Evolutionary conservation across 2,113 vertebrate species (phyloP), one percentile per base, ranked within the genome.

Genomic region (Tauraco erythrolophus): DNA sequence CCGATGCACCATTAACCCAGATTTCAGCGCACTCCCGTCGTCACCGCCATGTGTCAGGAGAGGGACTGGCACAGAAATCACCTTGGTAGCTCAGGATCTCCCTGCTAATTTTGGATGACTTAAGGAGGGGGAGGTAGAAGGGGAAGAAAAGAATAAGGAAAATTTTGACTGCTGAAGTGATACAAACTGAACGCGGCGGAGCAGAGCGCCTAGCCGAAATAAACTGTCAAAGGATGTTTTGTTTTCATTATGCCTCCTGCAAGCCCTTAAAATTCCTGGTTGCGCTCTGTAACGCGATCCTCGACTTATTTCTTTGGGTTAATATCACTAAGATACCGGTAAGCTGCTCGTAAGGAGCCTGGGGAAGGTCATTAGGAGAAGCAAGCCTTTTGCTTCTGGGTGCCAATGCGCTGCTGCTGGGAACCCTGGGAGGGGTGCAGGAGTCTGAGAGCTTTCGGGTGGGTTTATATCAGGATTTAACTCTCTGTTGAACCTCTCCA

Each of bases 171-270:
- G 64, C 61, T 35, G 64, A 22, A 41, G 14, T 91, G 72, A 87
- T 15, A 6, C 69, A 72, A 95, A 96, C 16, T 8, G 79, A 66
- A 84, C 0, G 25, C 65, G 95, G 79, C 13, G 9, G 90, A 77
- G 79, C 79, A 81, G 76, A 58, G 72, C 79, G 45, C 69, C 30
- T 0, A 0, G 92, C 69, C 60, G 56, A 71, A 81, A 89, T 57
- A 76, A 93, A 85, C 93, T 90, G 89, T 88, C 89, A 84, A 9
- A 61, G 86, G 56, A 62, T 41, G 80, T 81, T 94, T 91, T 75
- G 84, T 74, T 96, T 93, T 53, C 66, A 45, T 79, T 61, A 43
- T 0, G 6, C 48, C 39, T 64, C 37, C 81, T 95, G 62, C 79
- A 46, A 78, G 46, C 41, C 76, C 54, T 87, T 66, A 58, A 37